Conservation (phyloP, 2,888 invertebrate genomes). For the Bugulina stolonifera region DNA sequence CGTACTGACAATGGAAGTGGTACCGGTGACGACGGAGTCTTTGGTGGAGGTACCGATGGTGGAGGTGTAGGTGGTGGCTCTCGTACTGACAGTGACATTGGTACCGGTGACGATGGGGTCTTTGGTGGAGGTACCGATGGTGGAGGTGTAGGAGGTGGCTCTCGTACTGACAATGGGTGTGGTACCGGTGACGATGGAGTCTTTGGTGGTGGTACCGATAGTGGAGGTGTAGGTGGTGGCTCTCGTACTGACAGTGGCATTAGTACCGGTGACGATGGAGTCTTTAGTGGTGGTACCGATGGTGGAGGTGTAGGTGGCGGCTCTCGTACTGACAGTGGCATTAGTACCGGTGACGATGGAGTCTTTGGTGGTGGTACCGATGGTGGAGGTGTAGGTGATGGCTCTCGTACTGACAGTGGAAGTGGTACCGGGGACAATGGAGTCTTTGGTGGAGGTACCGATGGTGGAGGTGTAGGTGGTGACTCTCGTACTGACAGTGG, state of each 20-base stretch:
- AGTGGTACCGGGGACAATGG: neutral
- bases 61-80: neutral
- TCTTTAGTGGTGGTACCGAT: neutral
- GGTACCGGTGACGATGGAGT: neutral
- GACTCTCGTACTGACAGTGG: neutral
- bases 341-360: neutral
- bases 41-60: neutral
- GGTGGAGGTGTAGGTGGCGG: neutral
- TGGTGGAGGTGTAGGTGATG: neutral
- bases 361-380: neutral
- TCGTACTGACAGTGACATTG: neutral
- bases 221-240: neutral
- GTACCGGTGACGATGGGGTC: neutral
- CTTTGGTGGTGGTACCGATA: neutral
- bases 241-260: neutral
- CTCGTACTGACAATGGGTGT: neutral
- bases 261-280: neutral
- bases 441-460: neutral
- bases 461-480: neutral
- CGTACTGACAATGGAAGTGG: neutral
- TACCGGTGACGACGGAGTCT: neutral
- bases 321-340: neutral
- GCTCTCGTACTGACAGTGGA: neutral
- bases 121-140: neutral
- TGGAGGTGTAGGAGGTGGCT: neutral